These are phyloP conservation scores for Lophura nycthemera DNA, from an alignment of 2,113 vertebrate genomes.

Conservation along the genomic window DNA sequence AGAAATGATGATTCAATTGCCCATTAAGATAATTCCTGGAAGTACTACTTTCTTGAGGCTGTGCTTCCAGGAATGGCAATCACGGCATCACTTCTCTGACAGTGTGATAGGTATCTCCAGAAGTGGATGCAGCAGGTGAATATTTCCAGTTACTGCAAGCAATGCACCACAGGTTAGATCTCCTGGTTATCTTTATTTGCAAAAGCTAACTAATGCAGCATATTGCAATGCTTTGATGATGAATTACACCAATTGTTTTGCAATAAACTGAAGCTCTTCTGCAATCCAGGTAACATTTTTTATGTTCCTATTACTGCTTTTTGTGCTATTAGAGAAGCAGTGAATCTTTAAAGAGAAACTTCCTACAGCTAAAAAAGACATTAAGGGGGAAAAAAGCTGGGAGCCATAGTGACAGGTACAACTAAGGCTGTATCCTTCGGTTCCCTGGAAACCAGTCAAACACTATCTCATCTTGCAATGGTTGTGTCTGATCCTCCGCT, in stretches of 20 bases:
- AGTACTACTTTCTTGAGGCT: constrained; percentile 61
- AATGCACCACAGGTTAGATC: constrained; percentile 12
- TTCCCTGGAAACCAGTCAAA: constrained; percentile 95
- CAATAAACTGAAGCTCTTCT: constrained; percentile 65
- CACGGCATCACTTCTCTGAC: background rate
- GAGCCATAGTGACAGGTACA: constrained; percentile 90
- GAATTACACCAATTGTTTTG: constrained; percentile 60
- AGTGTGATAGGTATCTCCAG: constrained; percentile 23
- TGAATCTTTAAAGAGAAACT: constrained; percentile 83
- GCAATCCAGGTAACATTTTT: constrained; percentile 73
- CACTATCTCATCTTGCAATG: constrained; percentile 90
- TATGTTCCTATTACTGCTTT: constrained; percentile 72
- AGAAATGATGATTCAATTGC: constrained; percentile 78
- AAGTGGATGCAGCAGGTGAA: constrained; percentile 39
- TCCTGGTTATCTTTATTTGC: constrained; percentile 62
- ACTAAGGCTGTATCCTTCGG: constrained; percentile 82
- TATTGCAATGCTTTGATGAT: constrained; percentile 59
- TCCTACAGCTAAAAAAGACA: constrained; percentile 85
- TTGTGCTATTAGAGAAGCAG: constrained; percentile 77
- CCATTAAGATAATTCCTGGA: constrained; percentile 77
- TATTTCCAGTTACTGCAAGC: constrained; percentile 42
- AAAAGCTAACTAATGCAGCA: constrained; percentile 49
- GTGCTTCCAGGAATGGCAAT: constrained; percentile 66
- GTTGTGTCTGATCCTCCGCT: constrained; percentile 88
- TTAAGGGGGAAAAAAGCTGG: constrained; percentile 85